Evolutionary conservation across 2,888 invertebrate genomes (phyloP), one percentile per base, ranked within the genome.

Genomic region (Brassicogethes aeneus): DNA sequence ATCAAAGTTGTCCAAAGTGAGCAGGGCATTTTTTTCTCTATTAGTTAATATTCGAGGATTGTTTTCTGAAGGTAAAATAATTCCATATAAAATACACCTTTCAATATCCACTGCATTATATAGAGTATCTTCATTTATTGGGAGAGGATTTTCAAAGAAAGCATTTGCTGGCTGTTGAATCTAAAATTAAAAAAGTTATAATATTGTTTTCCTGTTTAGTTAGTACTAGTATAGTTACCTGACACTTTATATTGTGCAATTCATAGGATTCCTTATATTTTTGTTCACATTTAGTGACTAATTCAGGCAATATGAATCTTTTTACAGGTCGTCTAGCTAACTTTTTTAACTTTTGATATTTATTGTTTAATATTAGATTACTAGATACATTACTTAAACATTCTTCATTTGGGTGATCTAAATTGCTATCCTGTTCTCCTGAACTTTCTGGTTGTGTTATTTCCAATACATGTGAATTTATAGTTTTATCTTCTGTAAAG

Each of bases 1-100:
- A 32, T 62, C 59, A 42, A 64, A 62, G 50, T 67, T 67, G 34
- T 59, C 54, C 10, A 62, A 48, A 17, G 52, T 55, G 17, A 67
- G 44, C 16, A 67, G 39, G 38, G 43, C 47, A 29, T 47, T 45
- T 41, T 56, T 57, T 46, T 65, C 61, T 3, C 56, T 48, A 10
- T 55, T 50, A 3, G 52, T 59, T 15, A 64, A 45, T 8, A 41
- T 43, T 16, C 51, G 43, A 3, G 53, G 49, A 30, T 47, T 39
- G 31, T 42, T 45, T 2, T 44, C 37, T 15, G 50, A 50, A 10
- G 53, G 45, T 23, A 47, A 15, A n/a, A 65, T 51, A 15, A 65
- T 41, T 3, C 61, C 61, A 31, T 58, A 53, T 3, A 54, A 39
- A 14, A 61, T 46, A 30, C 65, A 65, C 15, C 61, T 50, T 39